Percentiles rank a stretch among this genome's conserved stretches.
These are phyloP conservation scores for Enteromius paludinosus DNA, from an alignment of 2,797 vertebrate genomes.

Conservation along the genomic window DNA sequence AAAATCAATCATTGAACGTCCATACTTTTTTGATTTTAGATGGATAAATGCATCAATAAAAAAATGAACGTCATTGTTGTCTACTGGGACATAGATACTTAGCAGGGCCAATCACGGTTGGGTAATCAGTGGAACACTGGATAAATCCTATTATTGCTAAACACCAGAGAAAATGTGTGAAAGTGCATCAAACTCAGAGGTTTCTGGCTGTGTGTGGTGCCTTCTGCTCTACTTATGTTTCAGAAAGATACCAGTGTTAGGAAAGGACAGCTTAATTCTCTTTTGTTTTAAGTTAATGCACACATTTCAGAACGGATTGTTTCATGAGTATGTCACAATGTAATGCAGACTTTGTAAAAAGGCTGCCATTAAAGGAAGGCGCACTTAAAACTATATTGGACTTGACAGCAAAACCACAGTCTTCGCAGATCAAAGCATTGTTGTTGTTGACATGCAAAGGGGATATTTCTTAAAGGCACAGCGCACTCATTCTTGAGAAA, in stretches of 20 bases:
- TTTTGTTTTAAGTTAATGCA: neutral
- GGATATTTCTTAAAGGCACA: conserved; percentile 2
- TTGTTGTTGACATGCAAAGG: neutral
- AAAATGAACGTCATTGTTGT: neutral
- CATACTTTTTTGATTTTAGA: neutral
- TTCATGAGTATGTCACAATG: neutral
- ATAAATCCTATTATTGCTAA: conserved; percentile 9
- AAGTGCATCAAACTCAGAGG: conserved; percentile 7
- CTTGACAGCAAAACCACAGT: conserved; percentile 25
- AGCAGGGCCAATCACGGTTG: neutral
- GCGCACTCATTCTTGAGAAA: neutral
- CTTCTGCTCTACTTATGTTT: neutral
- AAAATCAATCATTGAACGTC: neutral
- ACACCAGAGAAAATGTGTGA: conserved; percentile 9
- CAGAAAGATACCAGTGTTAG: neutral
- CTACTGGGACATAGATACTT: neutral
- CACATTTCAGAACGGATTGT: neutral
- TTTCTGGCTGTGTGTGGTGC: conserved; percentile 1
- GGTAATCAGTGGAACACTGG: conserved; percentile 8
- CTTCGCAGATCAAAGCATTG: neutral
- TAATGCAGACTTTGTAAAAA: conserved; percentile 13
- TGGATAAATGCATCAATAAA: neutral
- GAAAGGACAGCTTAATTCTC: neutral
- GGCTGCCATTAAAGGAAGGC: neutral
- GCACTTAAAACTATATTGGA: neutral